Evolutionary conservation across 2,113 vertebrate genomes (phyloP), one percentile per base, ranked within the genome.

Genomic region (Lathamus discolor): DNA sequence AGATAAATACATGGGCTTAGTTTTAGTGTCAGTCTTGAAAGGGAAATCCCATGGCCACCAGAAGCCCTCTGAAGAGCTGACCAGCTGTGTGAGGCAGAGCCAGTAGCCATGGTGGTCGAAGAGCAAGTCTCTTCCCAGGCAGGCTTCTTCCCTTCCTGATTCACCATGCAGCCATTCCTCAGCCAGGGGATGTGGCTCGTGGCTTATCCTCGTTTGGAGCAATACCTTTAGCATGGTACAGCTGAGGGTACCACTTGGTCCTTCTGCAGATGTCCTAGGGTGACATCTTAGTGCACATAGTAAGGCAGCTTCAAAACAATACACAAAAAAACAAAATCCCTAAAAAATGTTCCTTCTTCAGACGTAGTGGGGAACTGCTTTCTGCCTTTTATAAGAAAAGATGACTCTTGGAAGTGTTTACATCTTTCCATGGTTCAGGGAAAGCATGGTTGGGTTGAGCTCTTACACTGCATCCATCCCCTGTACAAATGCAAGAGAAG

Each of bases 401-500:
- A 22, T 3, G 2, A 15, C 39, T 66, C 83, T 57, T 41, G 57
- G 10, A 52, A 81, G 31, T 22, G 28, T 59, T 86, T 51, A 17
- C 11, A 4, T 77, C 63, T 95, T 90, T 74, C 9, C 12, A 51
- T 5, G 25, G n/a, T 28, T 48, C 25, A 64, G 14, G 12, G 27
- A 23, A 59, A 35, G 11, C 1, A 0, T 33, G 25, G 5, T 14
- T 61, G 61, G 5, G 17, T 31, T 86, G 66, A 74, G 72, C 25
- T 81, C 43, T 83, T 46, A 37, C 11, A 20, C 13, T 5, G 6
- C 82, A 57, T 66, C 33, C 33, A 23, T 64, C 4, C 33, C 31
- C 28, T 0, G 0, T 31, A 17, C 0, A 11, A 77, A 44, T 0
- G 0, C 35, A 74, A 62, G 66, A 57, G 86, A 89, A 85, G 70